Conservation (phyloP, 2,888 invertebrate genomes). For the Pycnomerus fuliginosus region DNA sequence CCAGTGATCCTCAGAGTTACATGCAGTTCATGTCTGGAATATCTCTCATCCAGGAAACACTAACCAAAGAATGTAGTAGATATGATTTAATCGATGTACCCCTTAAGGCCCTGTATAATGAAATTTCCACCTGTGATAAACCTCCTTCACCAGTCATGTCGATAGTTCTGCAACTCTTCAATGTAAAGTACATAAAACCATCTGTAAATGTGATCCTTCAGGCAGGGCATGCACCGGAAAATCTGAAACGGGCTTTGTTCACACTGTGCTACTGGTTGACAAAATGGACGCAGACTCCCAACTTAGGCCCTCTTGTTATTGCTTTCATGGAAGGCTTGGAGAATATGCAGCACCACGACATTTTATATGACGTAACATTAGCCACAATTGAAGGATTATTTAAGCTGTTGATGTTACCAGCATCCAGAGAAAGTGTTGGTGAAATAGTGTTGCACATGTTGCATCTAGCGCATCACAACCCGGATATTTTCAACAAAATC, state of each 20-base stretch:
- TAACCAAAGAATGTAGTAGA: slow-evolving; percentile 46
- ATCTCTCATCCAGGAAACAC: slow-evolving; percentile 43
- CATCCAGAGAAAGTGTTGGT: slow-evolving; percentile 58
- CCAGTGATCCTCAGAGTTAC: slow-evolving; percentile 41
- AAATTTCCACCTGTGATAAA: slow-evolving; percentile 61
- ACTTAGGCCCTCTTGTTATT: slow-evolving; percentile 66
- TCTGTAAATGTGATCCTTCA: slow-evolving; percentile 54
- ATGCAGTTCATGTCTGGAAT: slow-evolving; percentile 46
- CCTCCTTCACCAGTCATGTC: slow-evolving; percentile 62
- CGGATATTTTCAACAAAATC: slow-evolving; percentile 63
- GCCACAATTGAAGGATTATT: slow-evolving; percentile 63
- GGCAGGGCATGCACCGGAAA: slow-evolving; percentile 52
- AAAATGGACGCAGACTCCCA: slow-evolving; percentile 62
- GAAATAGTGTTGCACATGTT: slow-evolving; percentile 67
- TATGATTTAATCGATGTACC: slow-evolving; percentile 58
- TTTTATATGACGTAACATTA: slow-evolving; percentile 61
- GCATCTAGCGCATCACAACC: slow-evolving; percentile 55
- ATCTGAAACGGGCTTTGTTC: slow-evolving; percentile 62
- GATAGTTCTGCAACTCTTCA: slow-evolving; percentile 60
- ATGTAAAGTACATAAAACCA: slow-evolving; percentile 43
- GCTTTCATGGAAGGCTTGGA: slow-evolving; percentile 61
- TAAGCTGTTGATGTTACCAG: slow-evolving; percentile 57
- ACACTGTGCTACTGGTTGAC: slow-evolving; percentile 70
- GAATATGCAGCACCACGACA: slow-evolving; percentile 48
- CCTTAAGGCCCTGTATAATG: slow-evolving; percentile 60